Evolutionary conservation across 2,113 vertebrate species (phyloP).

Genomic region (Paramisgurnus dabryanus): DNA sequence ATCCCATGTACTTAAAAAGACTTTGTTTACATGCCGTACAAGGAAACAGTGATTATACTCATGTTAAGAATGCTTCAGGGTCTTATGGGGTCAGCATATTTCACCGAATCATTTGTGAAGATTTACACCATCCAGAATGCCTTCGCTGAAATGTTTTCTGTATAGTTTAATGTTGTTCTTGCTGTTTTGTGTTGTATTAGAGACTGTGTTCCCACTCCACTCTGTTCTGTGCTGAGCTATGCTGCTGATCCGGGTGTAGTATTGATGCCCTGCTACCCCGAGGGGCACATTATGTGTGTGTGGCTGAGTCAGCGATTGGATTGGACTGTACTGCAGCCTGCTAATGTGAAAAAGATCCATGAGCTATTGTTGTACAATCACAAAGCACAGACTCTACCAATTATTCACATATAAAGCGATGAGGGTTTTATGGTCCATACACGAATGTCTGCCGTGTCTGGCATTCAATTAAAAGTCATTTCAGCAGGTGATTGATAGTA

Average conservation of each 20-base stretch:
- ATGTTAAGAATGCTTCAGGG: background rate
- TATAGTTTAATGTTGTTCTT: constrained; percentile 12
- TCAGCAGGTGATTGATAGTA: constrained; percentile 2
- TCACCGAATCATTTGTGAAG: background rate
- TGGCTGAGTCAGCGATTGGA: constrained; percentile 38
- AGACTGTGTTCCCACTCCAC: background rate
- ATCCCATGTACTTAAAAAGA: background rate
- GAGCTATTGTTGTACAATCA: constrained; percentile 26
- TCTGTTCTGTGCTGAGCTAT: constrained; percentile 49
- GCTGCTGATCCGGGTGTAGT: constrained; percentile 62
- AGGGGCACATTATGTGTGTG: constrained; percentile 45
- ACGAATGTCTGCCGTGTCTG: background rate
- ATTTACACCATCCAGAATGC: background rate
- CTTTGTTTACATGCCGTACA: background rate
- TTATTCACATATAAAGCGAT: constrained; percentile 23
- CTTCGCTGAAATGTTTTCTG: background rate
- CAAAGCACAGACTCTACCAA: constrained; percentile 8
- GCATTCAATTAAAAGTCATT: background rate
- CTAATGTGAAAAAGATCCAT: constrained; percentile 18
- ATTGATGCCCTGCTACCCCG: constrained; percentile 67
- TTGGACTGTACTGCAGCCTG: constrained; percentile 8
- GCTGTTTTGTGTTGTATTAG: constrained; percentile 12
- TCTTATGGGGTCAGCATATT: background rate
- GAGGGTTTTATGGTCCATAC: constrained; percentile 10
- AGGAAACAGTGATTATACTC: background rate